Evolutionary conservation across 2,797 vertebrate genomes (phyloP), one percentile per base, ranked within the genome.

Genomic region (Hoplostethus atlanticus): DNA sequence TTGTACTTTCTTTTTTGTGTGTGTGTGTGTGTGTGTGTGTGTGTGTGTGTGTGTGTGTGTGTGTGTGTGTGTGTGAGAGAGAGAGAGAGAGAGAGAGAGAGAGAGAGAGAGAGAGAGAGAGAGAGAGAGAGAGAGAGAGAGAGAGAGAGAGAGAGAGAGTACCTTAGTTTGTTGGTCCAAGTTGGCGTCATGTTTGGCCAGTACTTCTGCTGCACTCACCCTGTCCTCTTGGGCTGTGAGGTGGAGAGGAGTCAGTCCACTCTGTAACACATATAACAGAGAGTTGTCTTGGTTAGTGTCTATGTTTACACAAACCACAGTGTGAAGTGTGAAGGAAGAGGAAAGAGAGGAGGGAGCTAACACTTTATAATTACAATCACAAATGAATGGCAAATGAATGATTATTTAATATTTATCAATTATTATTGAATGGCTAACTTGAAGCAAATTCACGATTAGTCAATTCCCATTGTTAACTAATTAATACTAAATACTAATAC

Each of bases 131-230:
- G 28, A 28, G 28, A 3, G 28, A 28, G 28, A 28, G 28, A 28
- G 28, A 28, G 28, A 28, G 2, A 28, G 28, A 28, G 28, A 28
- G 28, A 28, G 28, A 28, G 2, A 28, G 28, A 28, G 93, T 93
- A 98, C 98, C 96, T 99, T 99, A 4, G 98, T 99, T 84, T 96
- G 97, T 68, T 98, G 97, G 81, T 99, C 97, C 83, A 96, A 79
- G 83, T 96, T 97, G 21, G 96, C 97, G 6, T 96, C 95, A 0
- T 97, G 93, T 83, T 97, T 97, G 59, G 93, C 91, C 72, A 99
- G 93, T 34, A 97, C 94, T 64, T 98, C 97, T 0, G 97, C 96
- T 47, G 95, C 96, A 34, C 84, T 96, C 77, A 99, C 96, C 84
- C 94, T 96, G 90, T 99, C 98, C 85, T 99, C 97, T 76, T 99